Conservation (phyloP, 2,888 invertebrate genomes). For the Lasioglossum oenotherae region DNA sequence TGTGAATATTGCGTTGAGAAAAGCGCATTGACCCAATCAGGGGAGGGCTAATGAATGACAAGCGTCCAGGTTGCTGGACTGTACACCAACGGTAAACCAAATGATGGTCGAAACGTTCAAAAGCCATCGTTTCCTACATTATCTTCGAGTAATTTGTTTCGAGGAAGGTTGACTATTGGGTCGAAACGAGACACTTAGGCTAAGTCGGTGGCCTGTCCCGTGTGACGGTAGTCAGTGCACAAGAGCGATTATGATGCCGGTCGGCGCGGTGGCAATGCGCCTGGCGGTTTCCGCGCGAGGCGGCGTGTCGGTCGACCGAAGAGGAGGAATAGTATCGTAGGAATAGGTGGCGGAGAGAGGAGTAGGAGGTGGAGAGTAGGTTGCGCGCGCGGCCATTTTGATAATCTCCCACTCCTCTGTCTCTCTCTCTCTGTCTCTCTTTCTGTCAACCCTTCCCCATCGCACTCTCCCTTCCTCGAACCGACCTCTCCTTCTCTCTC, state of each 20-base stretch:
- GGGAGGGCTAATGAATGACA: neutral
- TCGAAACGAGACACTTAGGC: neutral
- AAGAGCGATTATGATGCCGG: conserved; percentile 45
- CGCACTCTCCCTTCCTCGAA: neutral
- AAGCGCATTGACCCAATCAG: no score
- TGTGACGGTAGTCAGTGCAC: conserved; percentile 56
- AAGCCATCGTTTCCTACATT: neutral
- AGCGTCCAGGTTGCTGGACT: neutral
- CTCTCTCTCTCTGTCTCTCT: conserved; percentile 45
- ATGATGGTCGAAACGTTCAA: neutral
- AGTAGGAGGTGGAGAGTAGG: conserved; percentile 65
- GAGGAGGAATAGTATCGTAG: conserved; percentile 65
- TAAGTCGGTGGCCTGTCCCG: conserved; percentile 15
- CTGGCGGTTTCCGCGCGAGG: conserved; percentile 71
- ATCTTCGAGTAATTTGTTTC: neutral
- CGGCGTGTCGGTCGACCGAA: conserved; percentile 66
- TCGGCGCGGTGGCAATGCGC: conserved; percentile 58
- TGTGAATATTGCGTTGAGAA: neutral
- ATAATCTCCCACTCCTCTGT: conserved; percentile 80
- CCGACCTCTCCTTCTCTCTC: conserved; percentile 38
- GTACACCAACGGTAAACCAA: neutral
- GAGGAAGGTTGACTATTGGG: neutral
- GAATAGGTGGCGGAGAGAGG: conserved; percentile 57
- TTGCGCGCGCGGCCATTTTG: conserved; percentile 83
- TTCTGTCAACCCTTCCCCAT: neutral